Base-by-base conservation (phyloP, 2,797 vertebrate species). In the Adelosebastes latens region DNA sequence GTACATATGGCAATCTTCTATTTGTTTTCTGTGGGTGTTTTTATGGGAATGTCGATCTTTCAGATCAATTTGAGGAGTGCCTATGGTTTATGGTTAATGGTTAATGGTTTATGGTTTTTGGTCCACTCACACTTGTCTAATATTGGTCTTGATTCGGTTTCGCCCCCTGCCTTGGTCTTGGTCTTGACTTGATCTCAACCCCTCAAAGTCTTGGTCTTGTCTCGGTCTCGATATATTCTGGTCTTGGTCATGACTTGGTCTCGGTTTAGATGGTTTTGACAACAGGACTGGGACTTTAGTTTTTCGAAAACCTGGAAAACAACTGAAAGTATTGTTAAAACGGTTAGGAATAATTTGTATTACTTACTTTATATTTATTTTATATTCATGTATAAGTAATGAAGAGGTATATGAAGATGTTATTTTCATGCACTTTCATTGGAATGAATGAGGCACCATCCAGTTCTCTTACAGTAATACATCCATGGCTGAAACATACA, bases 381-480 rank as follows among this genome's bases (percentile, higher is more conserved):
- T 52, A 4, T 62, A 31, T 52, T 55, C 3, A 69, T 69, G 22
- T 24, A 22, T 25, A 24, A 55, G n/a, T 31, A 56, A 34, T 3
- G 14, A 16, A 10, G 7, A 55, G 27, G 18, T 0, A 29, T 4
- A 42, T 27, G 18, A 59, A 58, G 10, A 42, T 0, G 13, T 14
- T 39, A 39, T 60, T 18, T 52, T 34, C 9, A 22, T 46, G 12
- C 6, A 61, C 32, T 79, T 13, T 53, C 16, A 70, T 58, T 72
- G 14, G 1, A 67, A 34, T 58, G 3, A 67, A 71, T 42, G 2
- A 1, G 2, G 32, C 31, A 56, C 11, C 56, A 7, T 76, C 9
- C 42, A 25, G n/a, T n/a, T 69, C 53, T 25, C 20, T 29, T 12
- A 25, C 14, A 31, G 4, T 52, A 27, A 39, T 29, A 27, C 7